Conservation (phyloP, 2,797 vertebrate species). For the Loris lydekkerianus region DNA sequence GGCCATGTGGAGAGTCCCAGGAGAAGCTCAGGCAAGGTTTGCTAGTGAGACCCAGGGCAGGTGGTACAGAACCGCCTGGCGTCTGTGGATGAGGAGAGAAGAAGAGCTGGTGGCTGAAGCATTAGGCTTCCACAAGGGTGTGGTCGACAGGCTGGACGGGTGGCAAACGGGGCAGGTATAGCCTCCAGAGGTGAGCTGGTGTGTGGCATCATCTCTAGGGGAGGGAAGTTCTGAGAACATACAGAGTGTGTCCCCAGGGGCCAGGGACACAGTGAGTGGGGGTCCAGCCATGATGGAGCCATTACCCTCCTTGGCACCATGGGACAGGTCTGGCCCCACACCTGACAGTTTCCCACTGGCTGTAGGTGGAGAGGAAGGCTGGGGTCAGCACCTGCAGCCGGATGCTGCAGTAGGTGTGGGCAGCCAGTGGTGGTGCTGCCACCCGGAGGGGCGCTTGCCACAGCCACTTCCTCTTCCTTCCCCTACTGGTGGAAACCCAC, state of each 20-base stretch:
- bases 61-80: too few relatives aligned
- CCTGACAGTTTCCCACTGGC: rapidly evolving
- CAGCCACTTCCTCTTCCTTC: not conserved
- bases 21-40: not conserved
- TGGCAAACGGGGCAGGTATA: not conserved
- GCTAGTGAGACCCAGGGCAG: too few relatives aligned
- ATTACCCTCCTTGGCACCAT: not conserved
- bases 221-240: not conserved
- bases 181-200: not conserved
- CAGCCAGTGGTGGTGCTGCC: not conserved
- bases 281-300: not conserved
- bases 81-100: not conserved
- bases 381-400: rapidly evolving
- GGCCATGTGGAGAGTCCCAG: not conserved
- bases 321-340: not conserved
- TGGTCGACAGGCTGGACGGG: not conserved
- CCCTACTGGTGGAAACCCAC: not conserved
- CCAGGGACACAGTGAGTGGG: too few relatives aligned
- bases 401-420: not conserved
- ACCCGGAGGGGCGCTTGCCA: rapidly evolving
- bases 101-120: not conserved
- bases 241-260: not conserved
- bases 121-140: not conserved
- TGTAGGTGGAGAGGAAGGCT: not conserved
- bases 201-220: not conserved